Evolutionary conservation across 2,888 invertebrate species (phyloP), one percentile per base, ranked within the genome.

Genomic region (Trissonchulus sp.): DNA sequence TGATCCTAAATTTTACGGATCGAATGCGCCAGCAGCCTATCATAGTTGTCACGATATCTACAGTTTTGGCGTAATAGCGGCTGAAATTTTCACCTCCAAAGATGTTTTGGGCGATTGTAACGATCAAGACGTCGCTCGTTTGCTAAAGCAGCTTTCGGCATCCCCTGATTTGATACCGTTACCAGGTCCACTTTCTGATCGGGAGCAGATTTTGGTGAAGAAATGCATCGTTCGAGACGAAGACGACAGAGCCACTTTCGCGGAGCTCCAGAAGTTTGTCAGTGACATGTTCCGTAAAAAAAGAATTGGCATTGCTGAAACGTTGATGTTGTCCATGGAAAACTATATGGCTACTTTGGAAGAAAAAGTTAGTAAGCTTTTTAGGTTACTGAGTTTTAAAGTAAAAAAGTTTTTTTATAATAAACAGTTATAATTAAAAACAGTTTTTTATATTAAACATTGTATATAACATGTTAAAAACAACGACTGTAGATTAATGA

Each of bases 241-340:
- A 75, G 48, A 48, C 23, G 48, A 48, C 23, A 48, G 84, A 62
- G 82, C 83, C 1, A 79, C 79, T 15, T 82, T 84, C 73, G 77
- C 79, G 1, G 79, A 79, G 65, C 78, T 84, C 34, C 63, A 78
- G 1, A 80, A 80, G 75, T 80, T 69, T 84, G 3, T 77, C 79
- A 38, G 77, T 78, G 35, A 80, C 23, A 80, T 1, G 80, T 80
- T 36, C 81, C 82, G 0, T 72, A 78, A 1, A 75, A 80, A 33
- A 82, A 81, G 74, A 23, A 8, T 48, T 8, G 80, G 82, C 1
- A 79, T 85, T 23, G 74, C 84, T 35, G 85, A 85, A 76, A 80
- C 80, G 62, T 83, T 85, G 81, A 83, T 85, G 80, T 81, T 82
- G 31, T 80, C 83, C 2, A 80, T 85, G 78, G 84, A 85, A 72